Evolutionary conservation across 2,888 invertebrate genomes (phyloP).

Genomic region (Lysandra bellargus): DNA sequence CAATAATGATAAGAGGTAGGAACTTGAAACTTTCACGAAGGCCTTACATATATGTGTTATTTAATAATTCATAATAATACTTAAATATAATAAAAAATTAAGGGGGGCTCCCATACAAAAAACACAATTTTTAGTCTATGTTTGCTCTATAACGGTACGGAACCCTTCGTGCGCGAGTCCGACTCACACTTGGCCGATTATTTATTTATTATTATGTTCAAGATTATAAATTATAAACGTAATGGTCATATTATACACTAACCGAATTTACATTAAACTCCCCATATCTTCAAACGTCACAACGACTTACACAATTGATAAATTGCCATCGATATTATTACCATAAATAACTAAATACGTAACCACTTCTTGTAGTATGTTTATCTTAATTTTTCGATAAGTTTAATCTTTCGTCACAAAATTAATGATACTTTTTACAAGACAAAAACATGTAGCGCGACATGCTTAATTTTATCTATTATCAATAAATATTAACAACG

Average conservation of each 20-base stretch:
- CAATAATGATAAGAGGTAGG: too few species aligned
- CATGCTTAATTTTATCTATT: background rate
- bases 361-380: slow-evolving; percentile 14
- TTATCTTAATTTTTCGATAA: slow-evolving; percentile 23
- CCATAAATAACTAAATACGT: slow-evolving; percentile 22
- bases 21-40: too few species aligned
- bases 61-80: too few species aligned
- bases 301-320: slow-evolving; percentile 15
- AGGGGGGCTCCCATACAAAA: too few species aligned
- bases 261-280: background rate
- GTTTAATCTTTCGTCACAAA: slow-evolving; percentile 10
- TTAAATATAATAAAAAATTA: too few species aligned
- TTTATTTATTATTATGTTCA: background rate
- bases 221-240: background rate
- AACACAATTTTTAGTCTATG: too few species aligned
- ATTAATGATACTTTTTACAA: slow-evolving; percentile 19
- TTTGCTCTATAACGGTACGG: too few species aligned
- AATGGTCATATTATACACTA: background rate
- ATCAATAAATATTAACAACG: background rate
- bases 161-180: too few species aligned
- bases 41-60: too few species aligned
- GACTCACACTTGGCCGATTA: too few species aligned
- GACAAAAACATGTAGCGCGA: background rate
- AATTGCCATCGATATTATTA: slow-evolving; percentile 19
- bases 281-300: slow-evolving; percentile 4